Percentiles rank a stretch among this genome's conserved stretches.
These are phyloP conservation scores for Chloroceryle aenea DNA, from an alignment of 2,113 vertebrate species.

Conservation along the genomic window DNA sequence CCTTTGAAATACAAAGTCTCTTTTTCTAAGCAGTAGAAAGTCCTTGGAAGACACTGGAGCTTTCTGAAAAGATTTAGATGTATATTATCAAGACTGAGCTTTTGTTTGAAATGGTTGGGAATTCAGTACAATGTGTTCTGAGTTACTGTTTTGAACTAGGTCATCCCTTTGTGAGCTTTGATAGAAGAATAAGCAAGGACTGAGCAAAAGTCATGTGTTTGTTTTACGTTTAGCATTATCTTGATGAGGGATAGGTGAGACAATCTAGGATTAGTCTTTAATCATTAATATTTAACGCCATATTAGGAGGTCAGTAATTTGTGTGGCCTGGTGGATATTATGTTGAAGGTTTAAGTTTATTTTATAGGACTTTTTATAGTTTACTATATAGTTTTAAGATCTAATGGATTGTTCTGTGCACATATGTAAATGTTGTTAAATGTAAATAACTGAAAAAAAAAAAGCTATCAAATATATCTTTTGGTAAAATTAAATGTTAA, in stretches of 20 bases:
- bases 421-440: background rate
- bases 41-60: background rate
- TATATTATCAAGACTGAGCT: background rate
- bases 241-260: background rate
- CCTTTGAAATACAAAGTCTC: background rate
- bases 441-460: background rate
- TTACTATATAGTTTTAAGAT: background rate
- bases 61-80: background rate
- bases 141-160: background rate
- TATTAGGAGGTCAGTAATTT: background rate
- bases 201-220: background rate
- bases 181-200: background rate
- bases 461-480: background rate
- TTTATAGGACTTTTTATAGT: background rate
- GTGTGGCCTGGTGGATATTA: background rate
- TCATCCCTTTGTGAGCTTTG: background rate
- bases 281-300: background rate
- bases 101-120: background rate
- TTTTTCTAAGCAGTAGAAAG: background rate
- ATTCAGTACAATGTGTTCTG: background rate
- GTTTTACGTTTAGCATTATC: background rate
- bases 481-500: background rate
- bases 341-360: background rate
- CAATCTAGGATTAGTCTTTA: background rate
- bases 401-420: background rate